Base-by-base conservation (phyloP, 2,888 invertebrate genomes). In the Drosophila testacea region DNA sequence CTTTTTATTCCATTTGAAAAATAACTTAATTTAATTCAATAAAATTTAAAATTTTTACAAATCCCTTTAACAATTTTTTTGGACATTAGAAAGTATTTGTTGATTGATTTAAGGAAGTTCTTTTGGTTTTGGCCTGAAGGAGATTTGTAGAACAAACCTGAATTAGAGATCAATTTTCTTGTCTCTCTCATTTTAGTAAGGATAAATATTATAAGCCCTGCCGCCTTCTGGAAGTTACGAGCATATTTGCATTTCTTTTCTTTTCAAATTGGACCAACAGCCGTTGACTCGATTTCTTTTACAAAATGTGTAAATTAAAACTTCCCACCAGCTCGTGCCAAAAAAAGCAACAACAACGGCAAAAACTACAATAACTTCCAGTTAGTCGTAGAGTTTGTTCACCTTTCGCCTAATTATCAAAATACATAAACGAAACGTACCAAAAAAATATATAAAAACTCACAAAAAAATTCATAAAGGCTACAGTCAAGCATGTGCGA, bases 361-460 rank as follows among this genome's bases (percentile, higher is more conserved):
- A 63, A 51, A 57, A 64, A 71, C 73, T 77, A 61, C 72, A 59
- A 62, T 47, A 63, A 76, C 62, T 75, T 63, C 70, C 76, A 77
- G 66, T 70, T 75, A 48, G 69, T 69, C 72, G 66, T n/a, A 46
- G 69, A 79, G 85, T 86, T 86, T 75, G 67, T 86, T 86, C 90
- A 86, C 88, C 90, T 86, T 89, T 86, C 86, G 86, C 85, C 85
- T 86, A 89, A 86, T 86, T 86, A 89, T 88, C 68, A 77, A 89
- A 79, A 89, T 89, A 86, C 86, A 83, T 86, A 89, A 84, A 79
- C 83, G 73, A 73, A 72, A 70, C 75, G 64, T 68, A 72, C 61
- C 69, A 69, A 66, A 66, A 76, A 66, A 62, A 62, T 6, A 30
- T 6, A 30, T 30, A 10, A 57, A 36, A 56, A 61, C 22, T 22